These are phyloP conservation scores for Drosophila leontia DNA, from an alignment of 1,140 invertebrate species.

Conservation along the genomic window DNA sequence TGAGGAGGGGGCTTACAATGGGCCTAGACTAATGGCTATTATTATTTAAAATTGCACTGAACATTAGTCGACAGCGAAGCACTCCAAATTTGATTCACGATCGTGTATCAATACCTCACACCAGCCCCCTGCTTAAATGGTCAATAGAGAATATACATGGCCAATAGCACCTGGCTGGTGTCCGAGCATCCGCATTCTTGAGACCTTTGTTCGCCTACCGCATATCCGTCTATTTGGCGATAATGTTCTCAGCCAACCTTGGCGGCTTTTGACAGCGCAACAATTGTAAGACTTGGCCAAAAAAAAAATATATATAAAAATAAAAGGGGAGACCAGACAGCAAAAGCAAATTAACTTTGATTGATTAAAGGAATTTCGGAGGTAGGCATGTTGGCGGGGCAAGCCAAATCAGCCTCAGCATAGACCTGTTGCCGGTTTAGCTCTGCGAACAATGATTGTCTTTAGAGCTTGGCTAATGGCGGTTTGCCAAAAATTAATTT, in stretches of 20 bases:
- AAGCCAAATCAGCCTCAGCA: conserved; percentile 14
- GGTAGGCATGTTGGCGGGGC: conserved; percentile 31
- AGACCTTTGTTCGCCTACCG: conserved; percentile 33
- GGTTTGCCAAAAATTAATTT: conserved; percentile 55
- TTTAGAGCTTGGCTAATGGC: conserved; percentile 51
- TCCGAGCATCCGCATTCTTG: conserved; percentile 39
- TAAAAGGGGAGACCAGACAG: conserved; percentile 40
- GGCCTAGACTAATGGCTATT: conserved; percentile 21
- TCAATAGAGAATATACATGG: conserved; percentile 1
- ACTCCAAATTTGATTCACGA: conserved; percentile 18
- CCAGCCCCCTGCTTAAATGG: conserved; percentile 15
- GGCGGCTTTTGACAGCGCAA: conserved; percentile 30
- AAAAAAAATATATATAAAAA: conserved; percentile 2
- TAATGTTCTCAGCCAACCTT: conserved; percentile 46
- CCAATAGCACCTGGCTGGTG: conserved; percentile 13
- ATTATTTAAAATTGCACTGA: conserved; percentile 46
- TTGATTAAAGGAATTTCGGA: conserved; percentile 71
- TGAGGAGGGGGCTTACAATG: conserved; percentile 3
- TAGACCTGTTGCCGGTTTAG: conserved; percentile 3
- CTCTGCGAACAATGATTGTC: conserved; percentile 12
- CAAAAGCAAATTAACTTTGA: conserved; percentile 71
- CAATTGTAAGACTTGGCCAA: conserved; percentile 32
- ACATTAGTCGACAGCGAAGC: conserved; percentile 11
- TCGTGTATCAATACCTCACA: conserved; percentile 20
- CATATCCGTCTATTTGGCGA: conserved; percentile 33